phyloP scores from a whole-genome alignment of 1,140 invertebrate species.

The Akabosia matsudoensis region DNA sequence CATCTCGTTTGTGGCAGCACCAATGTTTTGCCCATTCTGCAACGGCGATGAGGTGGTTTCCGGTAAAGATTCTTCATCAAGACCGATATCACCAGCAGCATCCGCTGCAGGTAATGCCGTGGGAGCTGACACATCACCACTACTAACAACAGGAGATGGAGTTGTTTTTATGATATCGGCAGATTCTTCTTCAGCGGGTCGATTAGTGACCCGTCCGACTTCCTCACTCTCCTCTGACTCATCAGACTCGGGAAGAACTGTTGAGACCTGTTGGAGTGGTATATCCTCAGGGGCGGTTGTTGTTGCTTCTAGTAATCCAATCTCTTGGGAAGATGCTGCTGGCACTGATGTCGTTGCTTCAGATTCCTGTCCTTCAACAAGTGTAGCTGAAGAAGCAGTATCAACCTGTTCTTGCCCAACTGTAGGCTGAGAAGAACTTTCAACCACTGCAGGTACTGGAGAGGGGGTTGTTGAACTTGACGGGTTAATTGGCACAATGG shows the following conservation, averaged over 20 bases:
- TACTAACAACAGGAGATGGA: not conserved
- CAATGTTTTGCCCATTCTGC: not conserved
- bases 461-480: not conserved
- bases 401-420: not conserved
- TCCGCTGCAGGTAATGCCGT: too few relatives aligned
- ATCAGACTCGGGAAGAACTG: not conserved
- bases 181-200: not conserved
- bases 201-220: not conserved
- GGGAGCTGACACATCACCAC: not conserved
- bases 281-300: not conserved
- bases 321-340: not conserved
- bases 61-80: not conserved
- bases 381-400: not conserved
- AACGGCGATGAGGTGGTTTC: not conserved
- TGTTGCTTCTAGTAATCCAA: not conserved
- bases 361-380: not conserved
- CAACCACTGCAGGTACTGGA: not conserved
- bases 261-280: not conserved
- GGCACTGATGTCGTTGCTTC: not conserved
- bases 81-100: not conserved
- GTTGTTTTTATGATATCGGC: not conserved
- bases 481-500: not conserved
- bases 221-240: not conserved
- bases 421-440: not conserved
- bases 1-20: not conserved